Conservation (phyloP, 2,888 invertebrate genomes). For the Trachelus tabidus region DNA sequence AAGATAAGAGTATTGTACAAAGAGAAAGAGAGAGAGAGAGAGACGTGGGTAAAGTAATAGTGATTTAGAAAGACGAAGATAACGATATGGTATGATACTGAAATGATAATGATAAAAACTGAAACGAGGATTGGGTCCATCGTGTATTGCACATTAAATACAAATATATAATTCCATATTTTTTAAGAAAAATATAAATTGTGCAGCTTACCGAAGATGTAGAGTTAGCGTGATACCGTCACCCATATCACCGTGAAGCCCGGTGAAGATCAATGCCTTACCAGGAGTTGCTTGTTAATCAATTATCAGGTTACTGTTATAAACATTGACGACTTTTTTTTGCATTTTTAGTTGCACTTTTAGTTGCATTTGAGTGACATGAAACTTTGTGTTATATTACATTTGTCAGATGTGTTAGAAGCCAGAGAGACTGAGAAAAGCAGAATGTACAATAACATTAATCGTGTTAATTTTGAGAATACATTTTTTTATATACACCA, state of each 20-base stretch:
- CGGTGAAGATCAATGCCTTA: slow-evolving; percentile 1
- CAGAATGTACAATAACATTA: not conserved
- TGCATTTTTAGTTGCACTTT: not conserved
- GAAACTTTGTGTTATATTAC: not conserved
- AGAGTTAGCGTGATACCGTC: slow-evolving; percentile 56
- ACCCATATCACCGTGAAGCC: slow-evolving; percentile 58
- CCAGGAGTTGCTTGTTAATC: slow-evolving; percentile 55
- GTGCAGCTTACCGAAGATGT: slow-evolving; percentile 57
- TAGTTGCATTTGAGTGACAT: not conserved
- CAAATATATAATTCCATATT: slow-evolving; percentile 35
- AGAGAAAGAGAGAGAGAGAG: slow-evolving; percentile 23
- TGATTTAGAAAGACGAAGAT: not conserved
- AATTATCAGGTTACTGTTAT: slow-evolving; percentile 33
- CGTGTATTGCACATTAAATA: slow-evolving; percentile 62
- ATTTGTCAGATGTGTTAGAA: not conserved
- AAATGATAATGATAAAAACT: slow-evolving; percentile 24
- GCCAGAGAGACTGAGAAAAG: not conserved
- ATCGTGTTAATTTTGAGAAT: not conserved
- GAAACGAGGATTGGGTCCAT: slow-evolving; percentile 19
- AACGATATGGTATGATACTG: slow-evolving; percentile 10
- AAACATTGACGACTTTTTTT: not conserved
- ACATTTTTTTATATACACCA: not conserved
- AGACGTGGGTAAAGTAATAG: slow-evolving; percentile 13
- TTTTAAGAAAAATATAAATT: slow-evolving; percentile 29
- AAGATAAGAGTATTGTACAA: slow-evolving; percentile 15